Evolutionary conservation across 1,140 invertebrate species (phyloP), one percentile per base, ranked within the genome.

Genomic region (Helicorthomorpha holstii): DNA sequence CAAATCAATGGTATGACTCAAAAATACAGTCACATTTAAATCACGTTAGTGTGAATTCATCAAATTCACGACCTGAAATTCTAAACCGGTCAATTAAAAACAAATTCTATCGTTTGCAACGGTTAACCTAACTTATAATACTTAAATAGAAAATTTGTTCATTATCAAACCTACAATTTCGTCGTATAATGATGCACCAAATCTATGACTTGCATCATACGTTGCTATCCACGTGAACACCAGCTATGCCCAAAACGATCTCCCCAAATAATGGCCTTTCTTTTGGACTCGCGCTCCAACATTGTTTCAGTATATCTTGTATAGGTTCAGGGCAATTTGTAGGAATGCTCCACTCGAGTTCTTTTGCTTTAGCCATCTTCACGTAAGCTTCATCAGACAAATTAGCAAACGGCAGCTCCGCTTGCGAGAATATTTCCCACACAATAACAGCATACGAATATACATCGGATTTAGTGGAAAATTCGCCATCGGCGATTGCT

Each of bases 401-500:
- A 55, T 86, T 82, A 10, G 78, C 76, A 60, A 90, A 89, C 0
- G 91, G 92, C 42, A 90, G 67, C 58, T 86, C 81, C 0, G 85
- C 90, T 64, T 85, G 81, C 51, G 82, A 79, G 64, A 89, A 88
- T 19, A 92, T 78, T 67, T 97, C 92, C 87, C 88, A 95, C 24
- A 89, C 76, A 1, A 93, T 72, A 16, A 84, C 84, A 0, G 82
- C 88, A 64, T 82, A 95, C 54, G 88, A 83, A 72, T 89, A 97
- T 0, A 94, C 85, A 66, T 96, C 92, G 64, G 87, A 92, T 63
- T 94, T 90, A 2, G 83, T 86, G 0, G 89, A 91, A 63, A 84
- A 93, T 56, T 91, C 87, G 56, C 90, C 86, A 66, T 93, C 87
- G 54, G 84, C 74, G 1, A 89, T 81, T 1, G 85, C 86, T 66